Evolutionary conservation across 2,113 vertebrate genomes (phyloP).

Genomic region (Sylvicapra grimmia): DNA sequence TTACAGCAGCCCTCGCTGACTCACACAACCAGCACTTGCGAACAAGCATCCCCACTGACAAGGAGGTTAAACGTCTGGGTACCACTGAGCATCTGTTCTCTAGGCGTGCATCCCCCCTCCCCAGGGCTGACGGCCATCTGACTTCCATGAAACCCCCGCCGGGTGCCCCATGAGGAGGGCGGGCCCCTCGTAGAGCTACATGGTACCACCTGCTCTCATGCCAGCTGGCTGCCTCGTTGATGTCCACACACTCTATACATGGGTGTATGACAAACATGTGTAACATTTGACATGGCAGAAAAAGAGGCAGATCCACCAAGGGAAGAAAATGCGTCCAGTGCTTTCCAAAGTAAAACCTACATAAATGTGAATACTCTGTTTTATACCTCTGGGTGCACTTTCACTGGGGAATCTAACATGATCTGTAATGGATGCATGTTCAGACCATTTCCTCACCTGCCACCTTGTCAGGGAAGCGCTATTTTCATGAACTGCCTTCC

Average conservation of each 20-base stretch:
- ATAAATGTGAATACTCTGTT: background rate
- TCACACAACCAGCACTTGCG: too few species aligned
- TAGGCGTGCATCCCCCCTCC: background rate
- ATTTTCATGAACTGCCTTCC: background rate
- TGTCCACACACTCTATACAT: background rate
- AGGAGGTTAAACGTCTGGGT: background rate
- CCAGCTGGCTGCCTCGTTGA: background rate
- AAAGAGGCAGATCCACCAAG: background rate
- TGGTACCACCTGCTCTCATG: background rate
- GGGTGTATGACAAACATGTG: fast-evolving
- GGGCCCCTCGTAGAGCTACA: fast-evolving
- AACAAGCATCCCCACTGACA: background rate
- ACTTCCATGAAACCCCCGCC: background rate
- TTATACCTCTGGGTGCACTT: background rate
- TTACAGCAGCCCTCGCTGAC: background rate
- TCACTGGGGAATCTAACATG: background rate
- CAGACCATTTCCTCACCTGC: background rate
- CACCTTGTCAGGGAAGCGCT: background rate
- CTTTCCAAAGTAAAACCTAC: background rate
- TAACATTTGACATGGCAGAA: background rate
- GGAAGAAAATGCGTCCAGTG: background rate
- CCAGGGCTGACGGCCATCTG: background rate
- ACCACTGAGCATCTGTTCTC: background rate
- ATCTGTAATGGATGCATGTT: background rate
- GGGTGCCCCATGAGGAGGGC: background rate